phyloP scores from a whole-genome alignment of 2,113 vertebrate genomes.

The Nerophis lumbriciformis region DNA sequence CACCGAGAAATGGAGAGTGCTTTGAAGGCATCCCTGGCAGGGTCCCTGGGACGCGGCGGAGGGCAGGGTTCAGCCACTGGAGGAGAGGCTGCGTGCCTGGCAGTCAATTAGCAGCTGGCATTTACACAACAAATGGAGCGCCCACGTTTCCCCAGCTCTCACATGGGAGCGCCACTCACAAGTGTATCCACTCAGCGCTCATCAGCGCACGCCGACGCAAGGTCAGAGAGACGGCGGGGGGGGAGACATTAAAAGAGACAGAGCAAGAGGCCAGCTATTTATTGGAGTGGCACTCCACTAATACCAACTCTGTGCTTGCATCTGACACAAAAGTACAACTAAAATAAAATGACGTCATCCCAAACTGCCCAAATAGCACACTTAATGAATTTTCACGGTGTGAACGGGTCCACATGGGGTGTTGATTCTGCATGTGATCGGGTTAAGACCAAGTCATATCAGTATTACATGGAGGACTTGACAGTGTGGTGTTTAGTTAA shows the following conservation, averaged over 20 bases:
- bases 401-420: neutral
- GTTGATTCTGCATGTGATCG: neutral
- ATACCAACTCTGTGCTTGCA: conserved; percentile 45
- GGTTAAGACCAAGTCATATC: neutral
- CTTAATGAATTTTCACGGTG: neutral
- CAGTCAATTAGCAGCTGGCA: conserved; percentile 68
- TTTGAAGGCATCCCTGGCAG: conserved; percentile 52
- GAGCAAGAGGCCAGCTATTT: conserved; percentile 52
- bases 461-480: neutral
- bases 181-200: conserved; percentile 60
- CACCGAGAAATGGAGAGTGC: conserved; percentile 35
- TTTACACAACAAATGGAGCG: conserved; percentile 71
- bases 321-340: conserved; percentile 33
- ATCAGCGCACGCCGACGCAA: conserved; percentile 64
- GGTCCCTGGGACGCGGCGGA: conserved; percentile 57
- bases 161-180: conserved; percentile 28
- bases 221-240: conserved; percentile 44
- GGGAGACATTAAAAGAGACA: conserved; percentile 18
- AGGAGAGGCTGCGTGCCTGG: conserved; percentile 63
- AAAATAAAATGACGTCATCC: neutral
- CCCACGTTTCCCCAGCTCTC: conserved; percentile 42
- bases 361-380: neutral
- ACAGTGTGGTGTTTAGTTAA: neutral
- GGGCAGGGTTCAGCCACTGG: conserved; percentile 67
- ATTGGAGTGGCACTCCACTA: conserved; percentile 55